phyloP scores from a whole-genome alignment of 2,113 vertebrate species.

The Ageneiosus marmoratus region DNA sequence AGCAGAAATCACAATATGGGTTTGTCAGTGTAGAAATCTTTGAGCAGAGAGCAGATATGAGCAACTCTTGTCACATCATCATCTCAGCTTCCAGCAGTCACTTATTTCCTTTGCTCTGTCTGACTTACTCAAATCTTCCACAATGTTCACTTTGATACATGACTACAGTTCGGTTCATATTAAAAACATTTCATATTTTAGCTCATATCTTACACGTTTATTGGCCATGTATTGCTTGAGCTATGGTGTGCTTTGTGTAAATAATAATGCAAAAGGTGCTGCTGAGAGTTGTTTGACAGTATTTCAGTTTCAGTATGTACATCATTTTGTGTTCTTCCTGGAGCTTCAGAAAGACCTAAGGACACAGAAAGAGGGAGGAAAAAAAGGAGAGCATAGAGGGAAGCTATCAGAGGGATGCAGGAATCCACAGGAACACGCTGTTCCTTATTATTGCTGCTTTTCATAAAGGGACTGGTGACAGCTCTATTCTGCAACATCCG shows the following conservation, averaged over 20 bases:
- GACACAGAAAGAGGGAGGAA: constrained; percentile 29
- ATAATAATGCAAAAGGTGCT: not conserved
- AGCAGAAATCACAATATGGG: not conserved
- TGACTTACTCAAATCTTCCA: not conserved
- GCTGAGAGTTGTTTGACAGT: not conserved
- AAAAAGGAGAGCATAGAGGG: constrained; percentile 52
- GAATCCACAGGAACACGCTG: constrained; percentile 74
- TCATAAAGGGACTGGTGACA: constrained; percentile 49
- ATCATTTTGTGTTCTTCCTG: not conserved
- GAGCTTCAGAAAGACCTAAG: constrained; percentile 1
- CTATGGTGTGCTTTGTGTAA: not conserved
- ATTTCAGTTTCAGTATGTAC: not conserved
- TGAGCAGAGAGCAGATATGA: not conserved
- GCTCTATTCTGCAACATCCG: constrained; percentile 44
- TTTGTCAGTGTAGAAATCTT: not conserved
- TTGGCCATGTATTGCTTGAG: not conserved
- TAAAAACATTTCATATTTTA: too few relatives aligned
- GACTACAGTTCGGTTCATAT: not conserved
- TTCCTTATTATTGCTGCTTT: constrained; percentile 67
- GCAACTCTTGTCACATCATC: not conserved
- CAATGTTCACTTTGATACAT: not conserved
- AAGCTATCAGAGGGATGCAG: constrained; percentile 67
- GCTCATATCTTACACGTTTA: not conserved
- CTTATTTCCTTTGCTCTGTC: not conserved
- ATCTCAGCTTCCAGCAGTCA: not conserved